Percentiles rank a stretch among this genome's conserved stretches.
phyloP scores from a whole-genome alignment of 2,797 vertebrate species.

The Tragopan temminckii region DNA sequence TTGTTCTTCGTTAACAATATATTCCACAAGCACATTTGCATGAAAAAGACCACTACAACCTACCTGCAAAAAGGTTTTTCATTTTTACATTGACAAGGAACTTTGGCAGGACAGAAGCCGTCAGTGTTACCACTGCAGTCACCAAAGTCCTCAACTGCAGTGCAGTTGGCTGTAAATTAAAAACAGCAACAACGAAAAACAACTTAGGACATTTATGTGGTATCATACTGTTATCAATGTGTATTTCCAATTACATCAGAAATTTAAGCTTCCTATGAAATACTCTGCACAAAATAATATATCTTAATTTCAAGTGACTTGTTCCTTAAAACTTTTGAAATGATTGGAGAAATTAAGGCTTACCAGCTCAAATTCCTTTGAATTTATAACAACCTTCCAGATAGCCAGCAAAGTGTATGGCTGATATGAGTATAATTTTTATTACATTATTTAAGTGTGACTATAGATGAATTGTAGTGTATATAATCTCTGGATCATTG shows the following conservation, averaged over 20 bases:
- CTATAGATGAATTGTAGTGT: not conserved
- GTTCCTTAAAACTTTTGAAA: not conserved
- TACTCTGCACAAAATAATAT: not conserved
- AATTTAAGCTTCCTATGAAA: not conserved
- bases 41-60: not conserved
- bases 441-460: not conserved
- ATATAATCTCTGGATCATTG: not conserved
- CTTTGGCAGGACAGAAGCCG: constrained; percentile 61
- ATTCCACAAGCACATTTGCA: not conserved
- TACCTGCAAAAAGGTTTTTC: constrained; percentile 76
- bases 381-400: not conserved
- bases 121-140: not conserved
- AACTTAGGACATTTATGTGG: not conserved
- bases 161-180: constrained; percentile 71
- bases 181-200: not conserved
- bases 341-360: not conserved
- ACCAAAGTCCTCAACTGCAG: constrained; percentile 45
- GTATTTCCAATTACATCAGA: not conserved
- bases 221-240: not conserved
- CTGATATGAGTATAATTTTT: not conserved
- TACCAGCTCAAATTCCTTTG: not conserved
- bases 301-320: not conserved
- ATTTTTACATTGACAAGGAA: constrained; percentile 69
- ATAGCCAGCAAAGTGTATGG: not conserved
- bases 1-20: not conserved